These are phyloP conservation scores for Cheilosia grossa DNA, from an alignment of 2,888 invertebrate species.

Conservation along the genomic window DNA sequence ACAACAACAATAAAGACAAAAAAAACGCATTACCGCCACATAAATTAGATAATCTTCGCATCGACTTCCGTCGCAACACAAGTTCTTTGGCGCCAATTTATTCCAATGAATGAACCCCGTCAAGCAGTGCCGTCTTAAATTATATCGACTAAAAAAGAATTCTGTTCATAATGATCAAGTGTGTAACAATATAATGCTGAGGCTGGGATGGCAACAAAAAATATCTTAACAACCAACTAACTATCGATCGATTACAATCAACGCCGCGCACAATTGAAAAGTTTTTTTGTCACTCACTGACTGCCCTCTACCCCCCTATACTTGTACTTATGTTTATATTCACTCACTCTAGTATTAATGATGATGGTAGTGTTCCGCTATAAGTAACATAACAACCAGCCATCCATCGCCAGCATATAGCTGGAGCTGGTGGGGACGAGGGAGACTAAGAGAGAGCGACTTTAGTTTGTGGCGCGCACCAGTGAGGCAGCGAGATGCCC, in stretches of 20 bases:
- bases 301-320: conserved; percentile 8
- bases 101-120: conserved; percentile 45
- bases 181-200: conserved; percentile 45
- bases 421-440: background rate
- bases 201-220: background rate
- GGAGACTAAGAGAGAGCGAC: conserved; percentile 26
- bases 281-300: conserved; percentile 5
- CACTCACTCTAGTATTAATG: conserved; percentile 39
- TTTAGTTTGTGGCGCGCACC: conserved; percentile 56
- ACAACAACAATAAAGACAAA: no score
- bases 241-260: conserved; percentile 69
- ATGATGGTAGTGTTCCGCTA: conserved; percentile 58
- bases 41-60: conserved; percentile 49
- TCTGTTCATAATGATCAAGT: conserved; percentile 53
- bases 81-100: conserved; percentile 61
- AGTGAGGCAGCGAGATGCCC: conserved; percentile 49
- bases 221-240: background rate
- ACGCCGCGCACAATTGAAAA: conserved; percentile 52
- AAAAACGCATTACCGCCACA: conserved; percentile 3
- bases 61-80: conserved; percentile 8
- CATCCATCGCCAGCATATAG: conserved; percentile 27
- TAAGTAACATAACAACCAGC: conserved; percentile 38
- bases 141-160: conserved; percentile 44
- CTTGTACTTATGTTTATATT: background rate
- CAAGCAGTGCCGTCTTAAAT: conserved; percentile 1